A percentile compares a stretch with the other conserved stretches of the same genome.
Evolutionary conservation across 2,888 invertebrate genomes (phyloP).

Genomic region (Teleiodes luculella): DNA sequence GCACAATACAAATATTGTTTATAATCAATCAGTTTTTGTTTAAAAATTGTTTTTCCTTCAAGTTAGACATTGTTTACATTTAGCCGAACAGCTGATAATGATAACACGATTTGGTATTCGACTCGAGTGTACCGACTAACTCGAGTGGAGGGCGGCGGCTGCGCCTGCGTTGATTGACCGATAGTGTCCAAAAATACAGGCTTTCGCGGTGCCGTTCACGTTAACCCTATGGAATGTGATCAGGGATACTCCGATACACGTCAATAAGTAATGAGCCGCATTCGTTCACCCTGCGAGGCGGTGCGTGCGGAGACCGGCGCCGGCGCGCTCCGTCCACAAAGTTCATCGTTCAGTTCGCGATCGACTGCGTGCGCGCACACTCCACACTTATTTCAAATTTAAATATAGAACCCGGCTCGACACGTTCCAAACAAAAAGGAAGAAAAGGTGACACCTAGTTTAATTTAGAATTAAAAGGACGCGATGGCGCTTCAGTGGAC

Average conservation of each 20-base stretch:
- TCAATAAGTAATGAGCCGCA: conserved; percentile 42
- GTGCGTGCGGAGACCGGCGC: conserved; percentile 34
- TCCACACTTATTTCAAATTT: conserved; percentile 27
- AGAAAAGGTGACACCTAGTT: conserved; percentile 60
- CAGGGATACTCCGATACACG: conserved; percentile 40
- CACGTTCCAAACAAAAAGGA: conserved; percentile 44
- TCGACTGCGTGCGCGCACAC: conserved; percentile 51
- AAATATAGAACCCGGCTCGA: conserved; percentile 37
- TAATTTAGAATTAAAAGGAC: conserved; percentile 57
- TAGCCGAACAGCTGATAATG: conserved; percentile 4
- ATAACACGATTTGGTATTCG: neutral
- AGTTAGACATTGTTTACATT: conserved; percentile 1
- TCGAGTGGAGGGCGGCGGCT: neutral
- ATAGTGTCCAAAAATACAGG: conserved; percentile 54
- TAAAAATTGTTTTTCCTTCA: no score
- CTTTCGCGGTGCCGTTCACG: conserved; percentile 37
- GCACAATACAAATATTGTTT: no score
- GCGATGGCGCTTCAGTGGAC: conserved; percentile 51
- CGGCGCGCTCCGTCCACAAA: conserved; percentile 36
- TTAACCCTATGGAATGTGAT: conserved; percentile 55
- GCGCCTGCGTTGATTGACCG: conserved; percentile 42
- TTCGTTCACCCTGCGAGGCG: conserved; percentile 37
- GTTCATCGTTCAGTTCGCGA: conserved; percentile 62
- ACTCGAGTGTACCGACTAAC: conserved; percentile 1
- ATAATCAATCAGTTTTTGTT: no score